A percentile compares a stretch with the other conserved stretches of the same genome.
Evolutionary conservation across 1,140 invertebrate genomes (phyloP).

Genomic region (Aphis craccivora): DNA sequence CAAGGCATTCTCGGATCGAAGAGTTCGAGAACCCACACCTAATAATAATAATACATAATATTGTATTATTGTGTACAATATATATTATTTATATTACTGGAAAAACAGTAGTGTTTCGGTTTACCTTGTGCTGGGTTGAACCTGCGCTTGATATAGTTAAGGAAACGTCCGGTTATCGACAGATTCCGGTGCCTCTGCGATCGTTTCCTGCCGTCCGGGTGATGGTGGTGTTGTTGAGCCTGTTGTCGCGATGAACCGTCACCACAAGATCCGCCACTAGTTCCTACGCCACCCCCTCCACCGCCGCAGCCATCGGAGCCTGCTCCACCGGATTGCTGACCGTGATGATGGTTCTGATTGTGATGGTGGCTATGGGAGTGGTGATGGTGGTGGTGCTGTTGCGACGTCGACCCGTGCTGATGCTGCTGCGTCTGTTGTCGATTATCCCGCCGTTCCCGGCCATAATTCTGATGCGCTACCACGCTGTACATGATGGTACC

Average conservation of each 20-base stretch:
- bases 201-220: constrained; percentile 7
- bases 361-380: neutral
- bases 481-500: constrained; percentile 61
- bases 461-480: constrained; percentile 61
- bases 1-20: neutral
- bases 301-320: neutral
- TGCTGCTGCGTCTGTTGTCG: constrained; percentile 46
- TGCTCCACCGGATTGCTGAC: neutral
- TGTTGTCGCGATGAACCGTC: constrained; percentile 14
- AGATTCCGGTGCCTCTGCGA: constrained; percentile 46
- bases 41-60: neutral
- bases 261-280: neutral
- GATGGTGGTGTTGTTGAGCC: constrained; percentile 46
- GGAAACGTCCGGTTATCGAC: constrained; percentile 58
- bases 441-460: constrained; percentile 52
- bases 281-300: neutral
- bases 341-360: constrained; percentile 13
- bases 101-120: neutral
- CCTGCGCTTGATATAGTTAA: constrained; percentile 60
- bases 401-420: constrained; percentile 29
- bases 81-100: neutral
- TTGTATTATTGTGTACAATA: no score
- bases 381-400: constrained; percentile 32
- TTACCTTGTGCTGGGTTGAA: constrained; percentile 60
- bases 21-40: neutral